Evolutionary conservation across 2,113 vertebrate genomes (phyloP), one percentile per base, ranked within the genome.

Genomic region (Tapirus terrestris): DNA sequence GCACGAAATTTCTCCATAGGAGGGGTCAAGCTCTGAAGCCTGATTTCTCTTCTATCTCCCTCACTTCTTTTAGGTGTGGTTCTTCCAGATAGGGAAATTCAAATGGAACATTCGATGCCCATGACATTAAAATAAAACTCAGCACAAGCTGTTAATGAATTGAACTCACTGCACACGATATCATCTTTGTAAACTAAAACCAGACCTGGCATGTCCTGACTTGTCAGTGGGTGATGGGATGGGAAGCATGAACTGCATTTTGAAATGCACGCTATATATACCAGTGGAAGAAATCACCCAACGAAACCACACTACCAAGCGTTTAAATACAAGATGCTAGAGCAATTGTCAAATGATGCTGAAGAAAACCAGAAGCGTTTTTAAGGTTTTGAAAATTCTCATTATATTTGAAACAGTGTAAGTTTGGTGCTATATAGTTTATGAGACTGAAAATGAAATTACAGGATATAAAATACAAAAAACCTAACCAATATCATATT

Each of bases 401-500:
- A 80, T 73, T 96, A 73, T 86, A 63, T 89, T 95, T 82, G 56
- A 96, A 93, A 89, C 53, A 91, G 56, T 39, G 31, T 85, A 45
- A 12, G 43, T 87, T 79, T 82, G 80, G 72, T 96, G 39, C 31
- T 86, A 85, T 61, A 51, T 17, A 70, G 92, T 94, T 94, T 95
- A 91, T 96, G 92, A 96, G 48, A 68, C 79, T 95, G 79, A 97
- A 97, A 97, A 97, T 97, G 45, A 97, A 98, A 94, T 97, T 94
- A 97, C 5, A 92, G 80, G 43, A 80, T 68, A 84, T 84, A 94
- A 94, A 87, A 72, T 65, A 81, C 14, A 61, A 67, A 88, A 33
- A 56, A 9, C 1, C n/a, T 93, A 96, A 96, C 61, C 75, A 75
- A 86, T 97, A 97, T 96, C 92, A 88, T 84, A 95, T 94, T 97